phyloP scores from a whole-genome alignment of 2,888 invertebrate genomes.

The Apamea monoglypha region DNA sequence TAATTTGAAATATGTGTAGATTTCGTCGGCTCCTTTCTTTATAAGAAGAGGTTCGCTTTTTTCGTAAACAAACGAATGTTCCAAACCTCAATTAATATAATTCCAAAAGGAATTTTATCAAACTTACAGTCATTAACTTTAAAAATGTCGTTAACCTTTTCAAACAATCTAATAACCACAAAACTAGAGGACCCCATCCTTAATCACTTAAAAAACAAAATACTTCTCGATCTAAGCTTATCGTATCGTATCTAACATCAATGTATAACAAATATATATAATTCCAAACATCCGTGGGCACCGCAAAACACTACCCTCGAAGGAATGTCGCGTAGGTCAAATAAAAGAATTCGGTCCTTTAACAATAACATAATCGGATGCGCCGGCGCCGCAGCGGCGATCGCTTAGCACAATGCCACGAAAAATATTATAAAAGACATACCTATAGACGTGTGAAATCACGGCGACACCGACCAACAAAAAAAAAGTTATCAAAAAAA shows the following conservation, averaged over 20 bases:
- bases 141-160: slow-evolving; percentile 41
- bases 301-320: slow-evolving; percentile 81
- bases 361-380: slow-evolving; percentile 88
- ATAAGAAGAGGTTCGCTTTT: background rate
- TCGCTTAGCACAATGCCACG: slow-evolving; percentile 75
- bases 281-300: slow-evolving; percentile 74
- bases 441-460: slow-evolving; percentile 85
- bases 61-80: slow-evolving; percentile 3
- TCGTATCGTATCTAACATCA: slow-evolving; percentile 71
- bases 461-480: slow-evolving; percentile 82
- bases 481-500: slow-evolving; percentile 60
- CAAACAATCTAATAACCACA: slow-evolving; percentile 58
- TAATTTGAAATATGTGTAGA: no score
- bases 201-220: slow-evolving; percentile 61
- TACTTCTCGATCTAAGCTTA: slow-evolving; percentile 65
- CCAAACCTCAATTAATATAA: slow-evolving; percentile 45
- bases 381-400: slow-evolving; percentile 87
- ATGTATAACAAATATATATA: slow-evolving; percentile 75
- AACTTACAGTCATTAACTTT: slow-evolving; percentile 41
- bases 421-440: slow-evolving; percentile 83
- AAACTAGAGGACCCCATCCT: slow-evolving; percentile 39
- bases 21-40: background rate
- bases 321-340: slow-evolving; percentile 86
- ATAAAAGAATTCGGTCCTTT: slow-evolving; percentile 87
- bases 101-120: slow-evolving; percentile 51